Evolutionary conservation across 2,888 invertebrate species (phyloP).

Genomic region (Galerucella nymphaeae): DNA sequence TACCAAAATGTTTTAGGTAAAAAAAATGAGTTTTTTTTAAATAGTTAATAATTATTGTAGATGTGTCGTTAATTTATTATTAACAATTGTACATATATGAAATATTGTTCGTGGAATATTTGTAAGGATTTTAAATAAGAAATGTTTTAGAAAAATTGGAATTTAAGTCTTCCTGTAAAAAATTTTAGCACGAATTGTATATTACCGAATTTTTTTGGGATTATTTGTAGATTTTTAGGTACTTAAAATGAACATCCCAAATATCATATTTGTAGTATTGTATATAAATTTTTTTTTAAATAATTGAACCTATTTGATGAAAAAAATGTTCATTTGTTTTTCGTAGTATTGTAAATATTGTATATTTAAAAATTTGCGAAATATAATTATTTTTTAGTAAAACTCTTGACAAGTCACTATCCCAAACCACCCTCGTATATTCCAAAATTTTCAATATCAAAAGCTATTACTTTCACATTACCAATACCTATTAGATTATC

Average conservation of each 20-base stretch:
- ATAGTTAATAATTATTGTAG: background rate
- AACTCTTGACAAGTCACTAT: background rate
- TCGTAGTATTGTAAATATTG: slow-evolving; percentile 16
- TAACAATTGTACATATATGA: slow-evolving; percentile 1
- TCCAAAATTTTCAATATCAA: too few relatives aligned
- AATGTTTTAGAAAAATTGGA: background rate
- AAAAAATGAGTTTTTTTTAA: too few relatives aligned
- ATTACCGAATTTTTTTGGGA: too few relatives aligned
- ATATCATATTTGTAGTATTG: background rate
- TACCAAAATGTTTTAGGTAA: too few relatives aligned
- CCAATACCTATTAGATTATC: too few relatives aligned
- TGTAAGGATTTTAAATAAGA: too few relatives aligned
- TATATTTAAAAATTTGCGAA: slow-evolving; percentile 14
- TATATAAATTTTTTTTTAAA: background rate
- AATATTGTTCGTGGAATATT: background rate
- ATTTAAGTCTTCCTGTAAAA: too few relatives aligned
- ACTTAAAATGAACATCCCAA: background rate
- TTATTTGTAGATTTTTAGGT: too few relatives aligned
- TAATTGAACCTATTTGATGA: background rate
- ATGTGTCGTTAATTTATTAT: slow-evolving; percentile 4
- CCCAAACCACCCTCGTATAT: too few relatives aligned
- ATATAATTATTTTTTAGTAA: slow-evolving; percentile 23
- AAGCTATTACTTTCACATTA: too few relatives aligned
- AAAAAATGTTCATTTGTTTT: background rate
- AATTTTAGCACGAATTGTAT: too few relatives aligned